phyloP scores from a whole-genome alignment of 2,797 vertebrate genomes.

The Melopsittacus undulatus region DNA sequence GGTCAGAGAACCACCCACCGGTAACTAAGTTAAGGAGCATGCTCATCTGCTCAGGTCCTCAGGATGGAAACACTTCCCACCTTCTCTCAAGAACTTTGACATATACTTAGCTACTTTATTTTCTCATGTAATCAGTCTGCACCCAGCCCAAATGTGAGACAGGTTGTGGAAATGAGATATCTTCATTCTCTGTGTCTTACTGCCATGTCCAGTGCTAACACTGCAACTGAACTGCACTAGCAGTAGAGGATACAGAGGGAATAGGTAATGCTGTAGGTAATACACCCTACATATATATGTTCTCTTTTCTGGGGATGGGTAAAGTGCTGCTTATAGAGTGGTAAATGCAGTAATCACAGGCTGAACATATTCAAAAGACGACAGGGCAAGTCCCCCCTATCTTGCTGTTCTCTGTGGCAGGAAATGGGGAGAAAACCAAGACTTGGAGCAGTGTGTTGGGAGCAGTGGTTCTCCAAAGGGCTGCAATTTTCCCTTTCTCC shows the following conservation, averaged over 20 bases:
- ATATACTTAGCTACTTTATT: neutral
- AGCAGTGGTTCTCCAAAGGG: neutral
- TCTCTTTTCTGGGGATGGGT: neutral
- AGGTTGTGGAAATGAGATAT: neutral
- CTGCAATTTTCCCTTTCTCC: neutral
- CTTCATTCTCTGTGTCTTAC: neutral
- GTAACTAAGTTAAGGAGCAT: constrained; percentile 41
- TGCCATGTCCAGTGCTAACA: neutral
- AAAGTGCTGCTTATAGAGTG: neutral
- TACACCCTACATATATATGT: neutral
- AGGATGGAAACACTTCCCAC: constrained; percentile 2
- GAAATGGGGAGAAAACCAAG: neutral
- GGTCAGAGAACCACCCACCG: constrained; percentile 4
- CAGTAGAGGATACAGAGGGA: neutral
- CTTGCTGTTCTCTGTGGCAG: neutral
- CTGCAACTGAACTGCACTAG: neutral
- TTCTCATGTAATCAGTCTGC: neutral
- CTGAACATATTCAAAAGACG: neutral
- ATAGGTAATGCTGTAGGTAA: neutral
- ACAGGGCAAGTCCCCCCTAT: neutral
- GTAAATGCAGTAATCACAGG: neutral
- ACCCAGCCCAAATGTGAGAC: neutral
- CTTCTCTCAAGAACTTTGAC: neutral
- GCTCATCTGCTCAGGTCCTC: neutral
- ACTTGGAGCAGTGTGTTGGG: neutral